Base-by-base conservation (phyloP, 1,140 invertebrate genomes). In the Ceratina australensis region DNA sequence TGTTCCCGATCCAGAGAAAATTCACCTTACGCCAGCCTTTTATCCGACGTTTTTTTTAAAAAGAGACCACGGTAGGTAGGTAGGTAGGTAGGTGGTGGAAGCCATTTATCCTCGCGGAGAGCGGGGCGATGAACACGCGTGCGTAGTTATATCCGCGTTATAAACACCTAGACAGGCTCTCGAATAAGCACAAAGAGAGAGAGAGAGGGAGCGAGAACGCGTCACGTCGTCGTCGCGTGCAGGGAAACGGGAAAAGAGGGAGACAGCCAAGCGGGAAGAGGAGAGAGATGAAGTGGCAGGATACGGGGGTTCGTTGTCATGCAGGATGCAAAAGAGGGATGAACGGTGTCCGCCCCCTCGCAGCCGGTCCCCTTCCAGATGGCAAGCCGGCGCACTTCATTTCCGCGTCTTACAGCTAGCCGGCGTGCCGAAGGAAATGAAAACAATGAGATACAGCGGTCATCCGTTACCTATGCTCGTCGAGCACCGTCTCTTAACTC, bases 391-490 rank as follows among this genome's bases (percentile, higher is more conserved):
- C 80, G 82, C 81, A 87, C 85, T 88, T 87, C 86, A 88, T 89
- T 86, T 87, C 87, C 87, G 87, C 87, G 86, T 91, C 90, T 90
- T 90, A 91, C 89, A 89, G 89, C 78, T 83, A 81, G 82, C 86
- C 81, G 88, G 83, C 85, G 77, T 72, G 85, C 66, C 89, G 87
- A 90, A 90, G 90, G 90, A 91, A 91, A 91, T 91, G 90, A 91
- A 91, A 91, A 91, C 89, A 91, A 91, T 91, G 89, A 90, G 90
- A 91, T 91, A 91, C 90, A 91, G 89, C 90, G 89, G 90, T 91
- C 90, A 91, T 91, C 89, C 88, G 89, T 91, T 91, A 90, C 79
- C 84, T 87, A 77, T 87, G 87, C 85, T 86, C 78, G 71, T 78
- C 81, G 81, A 49, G 52, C 82, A 52, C 24, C 63, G 64, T 82